phyloP scores from a whole-genome alignment of 2,113 vertebrate genomes.

The Paramisgurnus dabryanus region DNA sequence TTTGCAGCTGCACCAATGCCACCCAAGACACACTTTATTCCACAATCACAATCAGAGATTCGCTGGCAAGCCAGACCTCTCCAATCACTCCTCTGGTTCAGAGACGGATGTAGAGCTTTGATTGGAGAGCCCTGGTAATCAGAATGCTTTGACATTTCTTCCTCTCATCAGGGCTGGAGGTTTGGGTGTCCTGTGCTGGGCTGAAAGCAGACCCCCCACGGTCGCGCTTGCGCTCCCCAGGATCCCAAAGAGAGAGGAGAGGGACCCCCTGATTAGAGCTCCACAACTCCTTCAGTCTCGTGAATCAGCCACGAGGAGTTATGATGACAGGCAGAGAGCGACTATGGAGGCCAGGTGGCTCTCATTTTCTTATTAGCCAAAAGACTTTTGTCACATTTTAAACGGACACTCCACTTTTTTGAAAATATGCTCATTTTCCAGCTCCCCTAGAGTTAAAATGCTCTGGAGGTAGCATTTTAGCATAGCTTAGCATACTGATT shows the following conservation, averaged over 20 bases:
- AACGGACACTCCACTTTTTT: not conserved
- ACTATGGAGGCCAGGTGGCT: constrained; percentile 23
- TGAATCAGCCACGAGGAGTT: constrained; percentile 14
- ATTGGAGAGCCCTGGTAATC: constrained; percentile 59
- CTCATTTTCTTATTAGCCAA: constrained; percentile 26
- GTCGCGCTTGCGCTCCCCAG: not conserved
- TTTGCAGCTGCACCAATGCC: constrained; percentile 35
- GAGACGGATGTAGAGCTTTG: constrained; percentile 33
- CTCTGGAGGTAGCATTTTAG: too few species aligned
- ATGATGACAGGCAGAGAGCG: constrained; percentile 26
- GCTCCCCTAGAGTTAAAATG: too few species aligned
- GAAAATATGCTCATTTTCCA: too few species aligned
- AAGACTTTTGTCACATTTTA: constrained; percentile 2
- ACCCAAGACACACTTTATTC: constrained; percentile 41
- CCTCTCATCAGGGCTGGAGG: constrained; percentile 48
- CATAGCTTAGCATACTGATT: too few species aligned
- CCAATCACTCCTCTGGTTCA: constrained; percentile 52
- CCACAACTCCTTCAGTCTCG: constrained; percentile 13
- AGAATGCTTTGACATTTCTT: constrained; percentile 41
- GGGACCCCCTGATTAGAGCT: constrained; percentile 32
- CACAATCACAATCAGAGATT: constrained; percentile 64
- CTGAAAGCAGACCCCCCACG: constrained; percentile 15
- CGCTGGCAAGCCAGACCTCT: constrained; percentile 26
- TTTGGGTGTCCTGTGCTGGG: constrained; percentile 25
- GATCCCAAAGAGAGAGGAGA: not conserved